Conservation (phyloP, 2,113 vertebrate species). For the Nematolebias whitei region DNA sequence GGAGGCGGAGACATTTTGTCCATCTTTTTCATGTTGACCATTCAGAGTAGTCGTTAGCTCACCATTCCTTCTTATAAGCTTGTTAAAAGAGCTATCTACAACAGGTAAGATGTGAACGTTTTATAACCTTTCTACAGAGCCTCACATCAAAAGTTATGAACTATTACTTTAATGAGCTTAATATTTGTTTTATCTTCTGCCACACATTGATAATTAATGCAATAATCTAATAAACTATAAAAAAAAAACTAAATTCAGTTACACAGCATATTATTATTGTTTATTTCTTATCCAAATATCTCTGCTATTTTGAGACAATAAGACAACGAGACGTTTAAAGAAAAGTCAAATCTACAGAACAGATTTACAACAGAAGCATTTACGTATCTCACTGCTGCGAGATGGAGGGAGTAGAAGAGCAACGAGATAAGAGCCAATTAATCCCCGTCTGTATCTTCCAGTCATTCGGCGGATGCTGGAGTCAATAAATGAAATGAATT, state of each 20-base stretch:
- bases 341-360: not conserved
- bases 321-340: not conserved
- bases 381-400: not conserved
- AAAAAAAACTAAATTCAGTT: not conserved
- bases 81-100: too few species aligned
- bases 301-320: not conserved
- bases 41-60: too few species aligned
- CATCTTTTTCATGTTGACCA: too few species aligned
- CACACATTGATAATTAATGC: slow-evolving; percentile 17
- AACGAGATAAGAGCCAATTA: slow-evolving; percentile 13
- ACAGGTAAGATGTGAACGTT: too few species aligned
- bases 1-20: too few species aligned
- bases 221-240: slow-evolving; percentile 2
- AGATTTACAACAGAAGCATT: not conserved
- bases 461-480: slow-evolving; percentile 5
- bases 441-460: slow-evolving; percentile 21
- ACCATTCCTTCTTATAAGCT: too few species aligned
- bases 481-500: slow-evolving; percentile 20
- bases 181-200: not conserved
- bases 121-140: too few species aligned
- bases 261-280: not conserved
- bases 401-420: not conserved
- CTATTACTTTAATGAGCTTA: not conserved
- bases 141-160: too few species aligned
- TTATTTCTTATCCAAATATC: not conserved